These are phyloP conservation scores for Anthonomus grandis DNA, from an alignment of 1,140 invertebrate genomes.

Conservation along the genomic window DNA sequence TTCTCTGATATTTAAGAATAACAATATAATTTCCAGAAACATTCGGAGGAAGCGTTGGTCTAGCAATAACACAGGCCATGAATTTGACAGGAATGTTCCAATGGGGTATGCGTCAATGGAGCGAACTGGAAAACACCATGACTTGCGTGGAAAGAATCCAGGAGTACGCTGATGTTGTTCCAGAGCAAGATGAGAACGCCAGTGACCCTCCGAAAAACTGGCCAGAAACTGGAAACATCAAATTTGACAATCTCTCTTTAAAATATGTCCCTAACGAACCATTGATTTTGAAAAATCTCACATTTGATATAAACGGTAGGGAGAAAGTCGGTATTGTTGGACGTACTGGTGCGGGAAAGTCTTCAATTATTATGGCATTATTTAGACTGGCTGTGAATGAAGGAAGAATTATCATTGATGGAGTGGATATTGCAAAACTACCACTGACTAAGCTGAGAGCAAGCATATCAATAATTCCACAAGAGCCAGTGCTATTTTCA, in stretches of 20 bases:
- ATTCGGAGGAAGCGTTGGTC: slow-evolving; percentile 55
- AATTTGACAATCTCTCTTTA: slow-evolving; percentile 56
- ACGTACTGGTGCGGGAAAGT: slow-evolving; percentile 66
- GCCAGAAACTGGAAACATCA: slow-evolving; percentile 29
- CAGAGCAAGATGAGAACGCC: slow-evolving; percentile 22
- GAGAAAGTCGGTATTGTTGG: slow-evolving; percentile 57
- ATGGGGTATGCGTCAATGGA: slow-evolving; percentile 72
- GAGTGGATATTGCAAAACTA: slow-evolving; percentile 59
- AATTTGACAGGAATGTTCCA: slow-evolving; percentile 63
- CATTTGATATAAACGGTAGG: slow-evolving; percentile 56
- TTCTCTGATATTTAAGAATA: not conserved
- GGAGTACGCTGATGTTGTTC: slow-evolving; percentile 39
- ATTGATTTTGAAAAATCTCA: slow-evolving; percentile 62
- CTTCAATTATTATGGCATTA: slow-evolving; percentile 69
- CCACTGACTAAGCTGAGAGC: slow-evolving; percentile 66
- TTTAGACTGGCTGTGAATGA: slow-evolving; percentile 67
- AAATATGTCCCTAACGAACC: slow-evolving; percentile 64
- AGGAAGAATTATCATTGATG: slow-evolving; percentile 73
- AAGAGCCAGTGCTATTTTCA: slow-evolving; percentile 79
- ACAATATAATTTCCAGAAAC: slow-evolving; percentile 46
- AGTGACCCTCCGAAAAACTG: slow-evolving; percentile 51
- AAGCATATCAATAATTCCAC: slow-evolving; percentile 79
- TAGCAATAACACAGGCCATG: slow-evolving; percentile 55
- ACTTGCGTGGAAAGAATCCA: slow-evolving; percentile 62
- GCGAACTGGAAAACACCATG: slow-evolving; percentile 67